These are phyloP conservation scores for Sminthurinus signatus DNA, from an alignment of 1,140 invertebrate genomes.

Conservation along the genomic window DNA sequence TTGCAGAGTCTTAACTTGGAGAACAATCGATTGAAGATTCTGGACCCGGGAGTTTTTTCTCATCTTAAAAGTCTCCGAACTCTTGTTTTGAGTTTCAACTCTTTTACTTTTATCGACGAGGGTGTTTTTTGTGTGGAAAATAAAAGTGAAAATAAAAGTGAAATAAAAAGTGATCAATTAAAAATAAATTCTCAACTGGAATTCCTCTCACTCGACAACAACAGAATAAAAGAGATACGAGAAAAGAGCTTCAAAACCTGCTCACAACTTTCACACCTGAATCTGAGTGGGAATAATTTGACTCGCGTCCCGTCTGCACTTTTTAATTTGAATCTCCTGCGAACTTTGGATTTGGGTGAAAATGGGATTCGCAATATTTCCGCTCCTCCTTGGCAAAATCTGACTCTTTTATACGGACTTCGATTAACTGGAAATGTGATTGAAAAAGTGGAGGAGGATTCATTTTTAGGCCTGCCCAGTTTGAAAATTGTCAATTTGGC, in stretches of 20 bases:
- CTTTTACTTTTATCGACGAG: slow-evolving; percentile 59
- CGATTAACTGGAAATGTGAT: slow-evolving; percentile 81
- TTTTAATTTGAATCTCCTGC: slow-evolving; percentile 67
- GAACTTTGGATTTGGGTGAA: slow-evolving; percentile 79
- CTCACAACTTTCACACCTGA: slow-evolving; percentile 74
- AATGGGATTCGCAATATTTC: slow-evolving; percentile 77
- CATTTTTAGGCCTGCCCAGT: slow-evolving; percentile 73
- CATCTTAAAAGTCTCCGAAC: slow-evolving; percentile 76
- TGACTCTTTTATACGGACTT: slow-evolving; percentile 74
- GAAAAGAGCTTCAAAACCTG: slow-evolving; percentile 74
- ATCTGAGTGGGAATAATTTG: slow-evolving; percentile 81
- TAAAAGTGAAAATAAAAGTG: too few species aligned
- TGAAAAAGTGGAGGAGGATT: slow-evolving; percentile 72
- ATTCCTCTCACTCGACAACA: slow-evolving; percentile 74
- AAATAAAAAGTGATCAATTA: too few species aligned
- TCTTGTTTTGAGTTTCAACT: slow-evolving; percentile 77
- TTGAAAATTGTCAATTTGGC: slow-evolving; percentile 83
- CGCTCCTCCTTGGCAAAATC: slow-evolving; percentile 69
- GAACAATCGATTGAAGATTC: slow-evolving; percentile 63
- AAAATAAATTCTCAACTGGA: too few species aligned
- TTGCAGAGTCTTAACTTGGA: slow-evolving; percentile 60
- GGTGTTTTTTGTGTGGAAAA: too few species aligned
- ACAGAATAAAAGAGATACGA: slow-evolving; percentile 68
- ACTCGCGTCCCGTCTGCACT: slow-evolving; percentile 75
- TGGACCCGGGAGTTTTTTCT: slow-evolving; percentile 76